phyloP scores from a whole-genome alignment of 2,888 invertebrate genomes.

The Cylloceria caligata region DNA sequence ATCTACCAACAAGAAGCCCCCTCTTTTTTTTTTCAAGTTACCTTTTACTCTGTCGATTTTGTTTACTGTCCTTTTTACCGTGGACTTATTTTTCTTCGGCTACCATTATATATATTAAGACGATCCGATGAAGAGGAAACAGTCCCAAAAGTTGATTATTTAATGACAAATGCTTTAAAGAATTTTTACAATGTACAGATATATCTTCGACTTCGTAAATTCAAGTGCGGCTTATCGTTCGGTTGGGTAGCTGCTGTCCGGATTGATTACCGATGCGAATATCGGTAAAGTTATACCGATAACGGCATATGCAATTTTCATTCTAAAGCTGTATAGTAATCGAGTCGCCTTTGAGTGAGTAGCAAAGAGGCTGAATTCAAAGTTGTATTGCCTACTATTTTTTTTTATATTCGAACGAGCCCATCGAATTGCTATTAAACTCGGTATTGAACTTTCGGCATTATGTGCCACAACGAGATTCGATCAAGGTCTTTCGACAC shows the following conservation, averaged over 20 bases:
- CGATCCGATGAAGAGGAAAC: background rate
- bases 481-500: conserved; percentile 29
- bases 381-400: background rate
- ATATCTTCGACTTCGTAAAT: background rate
- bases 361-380: conserved; percentile 3
- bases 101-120: background rate
- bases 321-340: background rate
- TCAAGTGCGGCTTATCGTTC: conserved; percentile 1
- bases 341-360: background rate
- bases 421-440: conserved; percentile 63
- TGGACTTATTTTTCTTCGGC: too few relatives aligned
- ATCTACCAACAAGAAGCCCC: too few relatives aligned
- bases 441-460: conserved; percentile 56
- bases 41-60: too few relatives aligned
- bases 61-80: too few relatives aligned
- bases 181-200: background rate
- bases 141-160: background rate
- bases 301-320: conserved; percentile 3
- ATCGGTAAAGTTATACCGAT: conserved; percentile 10
- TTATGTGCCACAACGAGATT: conserved; percentile 30
- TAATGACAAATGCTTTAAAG: conserved; percentile 3
- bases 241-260: background rate
- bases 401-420: background rate
- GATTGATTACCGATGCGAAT: conserved; percentile 3
- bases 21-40: too few relatives aligned